Conservation (phyloP, 2,888 invertebrate genomes). For the Acanthoscelides obtectus region DNA sequence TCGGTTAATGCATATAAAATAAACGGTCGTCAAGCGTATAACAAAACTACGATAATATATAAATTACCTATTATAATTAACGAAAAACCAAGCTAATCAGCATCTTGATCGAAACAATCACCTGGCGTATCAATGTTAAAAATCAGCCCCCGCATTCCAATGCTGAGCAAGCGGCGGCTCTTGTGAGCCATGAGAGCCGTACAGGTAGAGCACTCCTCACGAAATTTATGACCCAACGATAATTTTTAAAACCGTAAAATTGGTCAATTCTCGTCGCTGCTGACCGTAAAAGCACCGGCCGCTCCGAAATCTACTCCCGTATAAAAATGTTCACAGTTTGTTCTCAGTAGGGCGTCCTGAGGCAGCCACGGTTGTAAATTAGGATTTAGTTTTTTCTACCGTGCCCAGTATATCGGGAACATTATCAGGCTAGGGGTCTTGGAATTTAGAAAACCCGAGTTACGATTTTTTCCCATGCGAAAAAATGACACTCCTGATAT, state of each 20-base stretch:
- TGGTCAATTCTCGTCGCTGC: background rate
- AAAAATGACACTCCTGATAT: too few species aligned
- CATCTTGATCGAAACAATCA: background rate
- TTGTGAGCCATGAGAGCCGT: background rate
- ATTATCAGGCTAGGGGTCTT: background rate
- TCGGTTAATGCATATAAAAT: too few species aligned
- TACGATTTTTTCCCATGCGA: too few species aligned
- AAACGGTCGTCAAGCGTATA: too few species aligned
- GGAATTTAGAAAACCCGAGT: too few species aligned
- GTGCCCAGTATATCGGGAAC: conserved; percentile 1
- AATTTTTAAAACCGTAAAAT: background rate
- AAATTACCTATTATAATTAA: too few species aligned
- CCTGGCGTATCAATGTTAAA: too few species aligned
- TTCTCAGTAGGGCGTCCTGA: background rate
- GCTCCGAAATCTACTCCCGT: conserved; percentile 1
- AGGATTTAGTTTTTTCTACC: background rate
- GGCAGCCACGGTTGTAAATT: background rate
- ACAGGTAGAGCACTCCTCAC: background rate
- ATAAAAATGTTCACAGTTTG: conserved; percentile 14
- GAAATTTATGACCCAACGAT: background rate
- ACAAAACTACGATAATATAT: too few species aligned
- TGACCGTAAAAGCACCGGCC: background rate
- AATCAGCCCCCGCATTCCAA: background rate
- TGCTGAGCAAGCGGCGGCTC: background rate
- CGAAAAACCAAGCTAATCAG: too few species aligned